These are phyloP conservation scores for Phalloptychus januarius DNA, from an alignment of 2,797 vertebrate species.

Conservation along the genomic window DNA sequence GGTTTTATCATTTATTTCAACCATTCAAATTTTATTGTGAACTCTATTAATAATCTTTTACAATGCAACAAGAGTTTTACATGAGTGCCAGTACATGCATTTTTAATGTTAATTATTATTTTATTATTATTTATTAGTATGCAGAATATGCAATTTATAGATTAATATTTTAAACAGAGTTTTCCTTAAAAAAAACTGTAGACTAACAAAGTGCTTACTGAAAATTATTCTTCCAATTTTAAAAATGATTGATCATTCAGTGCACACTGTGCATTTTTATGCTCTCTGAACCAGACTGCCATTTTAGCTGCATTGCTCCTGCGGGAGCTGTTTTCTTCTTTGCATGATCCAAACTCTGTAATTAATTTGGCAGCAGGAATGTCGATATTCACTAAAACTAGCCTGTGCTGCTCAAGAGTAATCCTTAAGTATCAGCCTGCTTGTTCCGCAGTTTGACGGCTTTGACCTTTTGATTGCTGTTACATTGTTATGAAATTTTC, in stretches of 20 bases:
- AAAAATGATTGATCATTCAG: neutral
- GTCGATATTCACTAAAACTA: constrained; percentile 61
- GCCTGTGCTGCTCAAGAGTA: constrained; percentile 39
- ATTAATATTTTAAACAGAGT: neutral
- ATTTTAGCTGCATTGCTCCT: constrained; percentile 47
- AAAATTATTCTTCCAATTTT: neutral
- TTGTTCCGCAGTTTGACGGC: constrained; percentile 6
- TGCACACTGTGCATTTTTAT: constrained; percentile 5
- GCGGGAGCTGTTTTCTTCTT: constrained; percentile 40
- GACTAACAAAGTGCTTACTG: neutral
- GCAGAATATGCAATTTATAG: neutral
- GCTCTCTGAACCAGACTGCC: neutral
- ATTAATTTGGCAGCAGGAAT: constrained; percentile 60
- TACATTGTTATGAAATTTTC: constrained; percentile 9
- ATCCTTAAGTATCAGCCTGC: constrained; percentile 47
- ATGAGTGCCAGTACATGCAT: neutral
- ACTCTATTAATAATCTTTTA: neutral
- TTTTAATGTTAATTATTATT: neutral
- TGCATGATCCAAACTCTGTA: constrained; percentile 24
- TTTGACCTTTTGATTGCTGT: constrained; percentile 20
- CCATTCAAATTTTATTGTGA: neutral
- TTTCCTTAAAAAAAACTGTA: neutral
- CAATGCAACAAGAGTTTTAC: neutral
- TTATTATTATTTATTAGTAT: neutral
- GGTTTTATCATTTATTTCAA: neutral